Evolutionary conservation across 2,888 invertebrate species (phyloP).

Genomic region (Steinernema scapterisci): DNA sequence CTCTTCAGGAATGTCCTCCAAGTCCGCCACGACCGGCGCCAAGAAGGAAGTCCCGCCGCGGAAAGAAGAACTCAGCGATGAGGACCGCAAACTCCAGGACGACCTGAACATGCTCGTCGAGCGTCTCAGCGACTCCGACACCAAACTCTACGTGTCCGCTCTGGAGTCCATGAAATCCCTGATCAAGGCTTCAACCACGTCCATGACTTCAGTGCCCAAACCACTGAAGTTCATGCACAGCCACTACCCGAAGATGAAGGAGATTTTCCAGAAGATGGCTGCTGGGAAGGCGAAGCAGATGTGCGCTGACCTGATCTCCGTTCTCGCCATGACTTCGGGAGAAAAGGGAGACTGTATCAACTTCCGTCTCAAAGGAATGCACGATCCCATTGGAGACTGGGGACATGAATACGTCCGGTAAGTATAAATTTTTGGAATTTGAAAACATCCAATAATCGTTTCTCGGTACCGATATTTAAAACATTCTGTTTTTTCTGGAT

Average conservation of each 20-base stretch:
- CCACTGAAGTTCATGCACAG: slow-evolving; percentile 92
- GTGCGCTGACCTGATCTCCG: slow-evolving; percentile 96
- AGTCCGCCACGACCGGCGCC: neutral
- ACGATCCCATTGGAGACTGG: slow-evolving; percentile 91
- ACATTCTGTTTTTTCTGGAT: too few species aligned
- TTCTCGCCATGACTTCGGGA: slow-evolving; percentile 84
- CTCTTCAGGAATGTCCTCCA: too few species aligned
- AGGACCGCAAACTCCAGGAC: slow-evolving; percentile 87
- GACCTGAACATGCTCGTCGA: slow-evolving; percentile 89
- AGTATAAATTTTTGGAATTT: slow-evolving; percentile 36
- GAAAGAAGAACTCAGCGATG: slow-evolving; percentile 73
- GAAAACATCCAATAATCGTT: neutral
- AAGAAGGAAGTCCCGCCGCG: neutral
- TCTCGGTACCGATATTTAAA: too few species aligned
- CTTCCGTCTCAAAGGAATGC: slow-evolving; percentile 81
- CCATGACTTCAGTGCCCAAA: slow-evolving; percentile 99
- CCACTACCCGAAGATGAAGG: slow-evolving; percentile 86
- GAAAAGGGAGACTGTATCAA: slow-evolving; percentile 85
- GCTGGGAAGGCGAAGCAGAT: slow-evolving; percentile 78
- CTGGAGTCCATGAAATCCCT: slow-evolving; percentile 78
- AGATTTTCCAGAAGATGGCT: slow-evolving; percentile 81
- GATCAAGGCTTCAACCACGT: slow-evolving; percentile 94
- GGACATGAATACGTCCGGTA: slow-evolving; percentile 96
- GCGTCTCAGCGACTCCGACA: slow-evolving; percentile 73
- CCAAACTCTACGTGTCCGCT: slow-evolving; percentile 32